phyloP scores from a whole-genome alignment of 2,888 invertebrate species.

The Drosophila quasianomalipes region DNA sequence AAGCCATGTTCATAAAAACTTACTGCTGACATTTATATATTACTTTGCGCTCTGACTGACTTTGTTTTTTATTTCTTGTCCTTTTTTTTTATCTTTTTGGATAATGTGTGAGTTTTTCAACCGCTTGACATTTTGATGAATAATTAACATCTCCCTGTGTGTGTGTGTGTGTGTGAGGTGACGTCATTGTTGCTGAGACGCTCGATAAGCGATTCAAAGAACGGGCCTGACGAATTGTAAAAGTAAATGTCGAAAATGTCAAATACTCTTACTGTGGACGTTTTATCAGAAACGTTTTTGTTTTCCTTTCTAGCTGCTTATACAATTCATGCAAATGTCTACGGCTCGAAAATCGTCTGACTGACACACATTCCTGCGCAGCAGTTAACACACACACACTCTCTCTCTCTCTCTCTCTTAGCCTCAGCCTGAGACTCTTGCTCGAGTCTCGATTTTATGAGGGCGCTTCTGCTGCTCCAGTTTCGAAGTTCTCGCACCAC shows the following conservation, averaged over 20 bases:
- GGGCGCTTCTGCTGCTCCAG: constrained; percentile 59
- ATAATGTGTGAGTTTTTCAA: constrained; percentile 28
- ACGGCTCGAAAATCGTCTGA: constrained; percentile 49
- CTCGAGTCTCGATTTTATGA: constrained; percentile 6
- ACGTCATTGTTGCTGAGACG: constrained; percentile 57
- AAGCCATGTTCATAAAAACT: constrained; percentile 3
- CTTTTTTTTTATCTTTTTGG: constrained; percentile 14
- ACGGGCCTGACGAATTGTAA: constrained; percentile 26
- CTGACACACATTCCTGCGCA: constrained; percentile 72
- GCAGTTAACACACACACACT: constrained; percentile 20
- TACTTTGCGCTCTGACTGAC: constrained; percentile 1
- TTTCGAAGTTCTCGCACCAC: constrained; percentile 72
- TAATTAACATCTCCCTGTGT: constrained; percentile 52
- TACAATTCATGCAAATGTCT: constrained; percentile 67
- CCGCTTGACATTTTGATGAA: constrained; percentile 47
- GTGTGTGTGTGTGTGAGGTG: constrained; percentile 22
- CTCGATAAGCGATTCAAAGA: constrained; percentile 63
- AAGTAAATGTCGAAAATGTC: constrained; percentile 35
- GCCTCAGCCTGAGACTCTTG: constrained; percentile 2
- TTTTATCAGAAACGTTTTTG: constrained; percentile 56
- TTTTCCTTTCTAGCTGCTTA: constrained; percentile 58
- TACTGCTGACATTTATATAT: constrained; percentile 26
- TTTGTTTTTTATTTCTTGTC: constrained; percentile 14
- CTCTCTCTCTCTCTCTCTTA: constrained; percentile 21
- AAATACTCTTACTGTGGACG: constrained; percentile 42